phyloP scores from a whole-genome alignment of 2,797 vertebrate species.

The Phrynocephalus forsythii region DNA sequence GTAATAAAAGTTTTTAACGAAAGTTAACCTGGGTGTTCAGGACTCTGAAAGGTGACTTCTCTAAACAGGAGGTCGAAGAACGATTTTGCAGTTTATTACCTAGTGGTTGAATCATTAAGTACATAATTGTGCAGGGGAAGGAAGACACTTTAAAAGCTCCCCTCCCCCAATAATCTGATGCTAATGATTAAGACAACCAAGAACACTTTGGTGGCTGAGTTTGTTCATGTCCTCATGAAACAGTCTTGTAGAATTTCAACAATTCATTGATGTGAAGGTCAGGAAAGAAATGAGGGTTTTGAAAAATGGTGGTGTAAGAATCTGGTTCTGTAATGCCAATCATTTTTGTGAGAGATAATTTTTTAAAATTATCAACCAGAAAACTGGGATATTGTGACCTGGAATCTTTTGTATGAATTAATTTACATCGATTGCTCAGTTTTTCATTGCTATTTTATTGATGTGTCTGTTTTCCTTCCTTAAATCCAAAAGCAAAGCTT shows the following conservation, averaged over 20 bases:
- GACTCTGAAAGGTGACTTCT: conserved; percentile 81
- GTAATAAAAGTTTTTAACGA: conserved; percentile 79
- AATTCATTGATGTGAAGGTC: background rate
- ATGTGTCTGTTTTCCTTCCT: background rate
- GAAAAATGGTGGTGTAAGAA: background rate
- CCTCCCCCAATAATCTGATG: background rate
- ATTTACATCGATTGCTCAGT: too few relatives aligned
- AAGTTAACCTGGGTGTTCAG: conserved; percentile 77
- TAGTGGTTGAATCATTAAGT: conserved; percentile 50
- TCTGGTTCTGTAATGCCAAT: background rate
- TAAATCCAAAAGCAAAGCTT: too few relatives aligned
- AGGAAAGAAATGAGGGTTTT: background rate
- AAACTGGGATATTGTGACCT: background rate
- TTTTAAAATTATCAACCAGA: background rate
- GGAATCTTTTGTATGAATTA: background rate
- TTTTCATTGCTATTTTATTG: background rate
- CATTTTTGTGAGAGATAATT: too few relatives aligned
- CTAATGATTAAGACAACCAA: background rate
- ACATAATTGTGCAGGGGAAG: conserved; percentile 35
- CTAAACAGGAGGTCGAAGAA: conserved; percentile 71
- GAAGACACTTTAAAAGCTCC: background rate
- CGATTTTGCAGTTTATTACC: conserved; percentile 55
- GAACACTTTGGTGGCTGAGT: background rate
- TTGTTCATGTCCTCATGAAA: conserved; percentile 12
- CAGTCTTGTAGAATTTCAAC: background rate